A percentile compares a stretch with the other conserved stretches of the same genome.
These are phyloP conservation scores for Leptinotarsa tumamoca DNA, from an alignment of 2,888 invertebrate species.

Conservation along the genomic window DNA sequence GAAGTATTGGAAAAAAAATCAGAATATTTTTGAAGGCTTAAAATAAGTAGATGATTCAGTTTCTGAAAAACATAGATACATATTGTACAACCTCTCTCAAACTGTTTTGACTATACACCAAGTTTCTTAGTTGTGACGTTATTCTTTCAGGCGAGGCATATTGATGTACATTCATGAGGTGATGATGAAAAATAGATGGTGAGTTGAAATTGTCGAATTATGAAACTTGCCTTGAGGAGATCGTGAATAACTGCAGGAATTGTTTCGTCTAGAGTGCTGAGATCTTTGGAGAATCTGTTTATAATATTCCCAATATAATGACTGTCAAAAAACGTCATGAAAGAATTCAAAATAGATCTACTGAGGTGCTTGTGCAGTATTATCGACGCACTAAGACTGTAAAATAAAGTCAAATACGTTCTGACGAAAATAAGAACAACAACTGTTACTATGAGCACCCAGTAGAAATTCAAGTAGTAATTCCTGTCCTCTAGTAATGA, in stretches of 20 bases:
- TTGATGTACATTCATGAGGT: no score
- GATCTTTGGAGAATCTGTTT: slow-evolving; percentile 77
- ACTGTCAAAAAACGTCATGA: slow-evolving; percentile 59
- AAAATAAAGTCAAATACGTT: slow-evolving; percentile 43
- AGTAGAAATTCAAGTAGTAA: slow-evolving; percentile 41
- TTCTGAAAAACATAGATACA: no score
- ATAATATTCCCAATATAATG: slow-evolving; percentile 61
- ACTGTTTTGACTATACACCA: no score
- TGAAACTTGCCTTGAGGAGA: slow-evolving; percentile 37
- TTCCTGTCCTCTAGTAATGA: slow-evolving; percentile 33
- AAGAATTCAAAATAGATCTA: slow-evolving; percentile 68
- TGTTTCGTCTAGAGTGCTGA: slow-evolving; percentile 76
- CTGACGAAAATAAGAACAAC: slow-evolving; percentile 41
- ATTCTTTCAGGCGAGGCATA: no score
- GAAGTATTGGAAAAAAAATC: no score
- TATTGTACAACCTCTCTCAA: no score
- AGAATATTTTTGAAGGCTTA: no score
- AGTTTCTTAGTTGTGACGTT: no score
- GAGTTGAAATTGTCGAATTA: neutral
- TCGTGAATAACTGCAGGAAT: slow-evolving; percentile 50
- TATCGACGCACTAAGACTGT: slow-evolving; percentile 48
- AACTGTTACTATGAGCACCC: slow-evolving; percentile 30
- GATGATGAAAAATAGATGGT: no score
- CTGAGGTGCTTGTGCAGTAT: slow-evolving; percentile 75
- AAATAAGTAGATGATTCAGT: no score